These are phyloP conservation scores for Orthosia incerta DNA, from an alignment of 2,888 invertebrate genomes.

Conservation along the genomic window DNA sequence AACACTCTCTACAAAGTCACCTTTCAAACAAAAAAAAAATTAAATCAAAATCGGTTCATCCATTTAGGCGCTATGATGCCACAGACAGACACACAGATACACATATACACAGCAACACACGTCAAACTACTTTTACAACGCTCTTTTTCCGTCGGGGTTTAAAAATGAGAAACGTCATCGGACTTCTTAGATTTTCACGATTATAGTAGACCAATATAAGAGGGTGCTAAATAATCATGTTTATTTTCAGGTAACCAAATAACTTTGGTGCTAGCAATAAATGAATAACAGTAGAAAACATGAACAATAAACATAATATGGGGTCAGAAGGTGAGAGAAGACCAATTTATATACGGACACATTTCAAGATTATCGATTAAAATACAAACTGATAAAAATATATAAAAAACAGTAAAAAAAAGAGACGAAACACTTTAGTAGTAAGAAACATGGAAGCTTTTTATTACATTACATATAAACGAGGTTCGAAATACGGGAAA, in stretches of 20 bases:
- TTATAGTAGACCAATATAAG: neutral
- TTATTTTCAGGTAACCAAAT: conserved; percentile 7
- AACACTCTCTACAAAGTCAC: too few species aligned
- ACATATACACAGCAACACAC: too few species aligned
- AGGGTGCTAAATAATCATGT: neutral
- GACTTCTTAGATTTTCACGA: too few species aligned
- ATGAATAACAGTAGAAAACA: conserved; percentile 9
- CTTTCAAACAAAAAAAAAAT: too few species aligned
- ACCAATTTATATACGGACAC: conserved; percentile 13
- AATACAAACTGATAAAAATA: conserved; percentile 14
- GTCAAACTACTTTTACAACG: too few species aligned
- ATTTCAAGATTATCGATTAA: conserved; percentile 14
- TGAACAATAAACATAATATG: conserved; percentile 20
- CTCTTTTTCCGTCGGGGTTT: too few species aligned
- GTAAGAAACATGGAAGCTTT: conserved; percentile 6
- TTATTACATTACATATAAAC: conserved; percentile 4
- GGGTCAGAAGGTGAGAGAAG: conserved; percentile 10
- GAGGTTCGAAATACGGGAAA: neutral
- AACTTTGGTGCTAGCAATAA: neutral
- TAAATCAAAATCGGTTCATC: too few species aligned
- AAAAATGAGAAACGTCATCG: too few species aligned
- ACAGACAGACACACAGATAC: too few species aligned
- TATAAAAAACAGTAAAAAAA: conserved; percentile 12
- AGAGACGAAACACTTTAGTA: conserved; percentile 9
- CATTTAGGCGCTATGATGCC: too few species aligned